Conservation (phyloP, 1,140 invertebrate genomes). For the Chionoecetes opilio region DNA sequence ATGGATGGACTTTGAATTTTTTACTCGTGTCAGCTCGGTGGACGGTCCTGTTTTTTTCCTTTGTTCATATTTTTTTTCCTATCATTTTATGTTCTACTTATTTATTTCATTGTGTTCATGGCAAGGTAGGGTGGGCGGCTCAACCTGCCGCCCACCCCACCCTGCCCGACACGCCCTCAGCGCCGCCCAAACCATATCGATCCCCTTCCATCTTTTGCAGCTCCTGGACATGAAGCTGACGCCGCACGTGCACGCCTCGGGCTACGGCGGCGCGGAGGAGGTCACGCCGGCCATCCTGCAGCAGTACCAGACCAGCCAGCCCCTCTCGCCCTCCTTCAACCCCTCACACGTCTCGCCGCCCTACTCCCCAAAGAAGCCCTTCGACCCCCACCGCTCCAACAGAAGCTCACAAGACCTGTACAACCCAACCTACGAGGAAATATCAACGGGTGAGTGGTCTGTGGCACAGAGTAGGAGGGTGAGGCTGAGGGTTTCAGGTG, state of each 20-base stretch:
- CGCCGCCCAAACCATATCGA: background rate
- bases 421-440: conserved; percentile 77
- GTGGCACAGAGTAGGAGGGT: background rate
- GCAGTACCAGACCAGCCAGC: conserved; percentile 60
- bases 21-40: no score
- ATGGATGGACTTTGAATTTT: no score
- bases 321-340: conserved; percentile 59
- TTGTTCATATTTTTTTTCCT: no score
- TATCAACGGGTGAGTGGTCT: conserved; percentile 69
- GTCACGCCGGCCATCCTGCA: conserved; percentile 63
- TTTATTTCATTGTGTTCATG: background rate
- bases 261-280: conserved; percentile 64
- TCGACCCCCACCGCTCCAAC: conserved; percentile 54
- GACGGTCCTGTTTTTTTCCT: no score
- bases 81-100: no score
- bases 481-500: background rate
- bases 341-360: conserved; percentile 59
- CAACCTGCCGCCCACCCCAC: background rate
- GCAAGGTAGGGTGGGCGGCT: background rate
- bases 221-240: conserved; percentile 75
- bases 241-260: conserved; percentile 57
- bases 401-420: conserved; percentile 76
- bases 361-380: conserved; percentile 55
- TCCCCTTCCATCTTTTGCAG: conserved; percentile 37
- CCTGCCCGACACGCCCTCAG: background rate